These are phyloP conservation scores for Maniola jurtina DNA, from an alignment of 1,140 invertebrate genomes.

Conservation along the genomic window DNA sequence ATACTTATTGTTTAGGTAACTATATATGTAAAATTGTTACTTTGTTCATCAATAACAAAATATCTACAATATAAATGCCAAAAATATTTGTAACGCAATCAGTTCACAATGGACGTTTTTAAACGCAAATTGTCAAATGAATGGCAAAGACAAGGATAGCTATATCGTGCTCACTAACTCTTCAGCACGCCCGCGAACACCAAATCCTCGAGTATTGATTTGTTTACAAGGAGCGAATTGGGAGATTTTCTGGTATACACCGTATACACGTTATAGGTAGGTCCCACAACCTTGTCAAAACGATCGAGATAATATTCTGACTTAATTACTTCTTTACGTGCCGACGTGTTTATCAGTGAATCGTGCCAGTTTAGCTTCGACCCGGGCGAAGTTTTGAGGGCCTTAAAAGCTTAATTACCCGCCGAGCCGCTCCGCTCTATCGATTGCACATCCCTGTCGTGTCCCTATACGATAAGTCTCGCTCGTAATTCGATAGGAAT, in stretches of 20 bases:
- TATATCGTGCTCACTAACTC: slow-evolving; percentile 36
- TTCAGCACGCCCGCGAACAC: slow-evolving; percentile 54
- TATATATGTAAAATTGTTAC: no score
- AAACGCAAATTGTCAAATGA: not conserved
- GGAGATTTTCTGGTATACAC: slow-evolving; percentile 49
- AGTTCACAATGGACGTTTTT: not conserved
- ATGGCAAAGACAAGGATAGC: slow-evolving; percentile 25
- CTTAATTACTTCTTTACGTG: slow-evolving; percentile 72
- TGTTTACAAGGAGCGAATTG: slow-evolving; percentile 69
- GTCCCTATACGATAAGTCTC: slow-evolving; percentile 44
- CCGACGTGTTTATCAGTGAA: slow-evolving; percentile 60
- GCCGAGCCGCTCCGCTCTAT: slow-evolving; percentile 61
- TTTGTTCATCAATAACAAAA: no score
- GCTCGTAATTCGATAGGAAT: slow-evolving; percentile 53
- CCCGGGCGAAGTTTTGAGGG: slow-evolving; percentile 54
- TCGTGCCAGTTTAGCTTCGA: slow-evolving; percentile 58
- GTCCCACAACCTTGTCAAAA: slow-evolving; percentile 67
- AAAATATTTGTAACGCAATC: no score
- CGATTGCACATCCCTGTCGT: slow-evolving; percentile 60
- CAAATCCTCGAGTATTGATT: slow-evolving; percentile 71
- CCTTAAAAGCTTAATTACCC: slow-evolving; percentile 64
- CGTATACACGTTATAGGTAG: slow-evolving; percentile 44
- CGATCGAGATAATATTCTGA: slow-evolving; percentile 68
- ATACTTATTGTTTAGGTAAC: no score
- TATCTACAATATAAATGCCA: no score